These are phyloP conservation scores for Paracentrotus lividus DNA, from an alignment of 53 echinoderm and acorn worm species.

Conservation along the genomic window DNA sequence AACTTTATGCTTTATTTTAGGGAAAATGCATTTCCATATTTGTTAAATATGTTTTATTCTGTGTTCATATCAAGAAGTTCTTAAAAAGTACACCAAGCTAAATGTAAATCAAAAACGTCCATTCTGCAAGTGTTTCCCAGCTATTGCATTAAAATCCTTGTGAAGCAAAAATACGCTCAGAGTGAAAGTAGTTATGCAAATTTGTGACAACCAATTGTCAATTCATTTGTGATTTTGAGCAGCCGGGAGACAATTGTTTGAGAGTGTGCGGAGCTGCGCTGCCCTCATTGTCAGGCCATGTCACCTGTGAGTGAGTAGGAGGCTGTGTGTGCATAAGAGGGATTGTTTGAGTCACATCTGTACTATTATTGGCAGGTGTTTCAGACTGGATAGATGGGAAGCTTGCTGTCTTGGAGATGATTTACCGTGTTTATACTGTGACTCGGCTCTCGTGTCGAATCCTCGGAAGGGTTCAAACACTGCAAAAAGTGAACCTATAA, in stretches of 20 bases:
- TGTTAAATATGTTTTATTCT: too few species aligned
- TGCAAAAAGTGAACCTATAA: too few species aligned
- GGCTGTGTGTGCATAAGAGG: not conserved
- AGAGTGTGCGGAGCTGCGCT: not conserved
- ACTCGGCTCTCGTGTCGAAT: too few species aligned
- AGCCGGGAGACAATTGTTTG: slow-evolving; percentile 8
- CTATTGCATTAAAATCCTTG: not conserved
- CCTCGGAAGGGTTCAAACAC: too few species aligned
- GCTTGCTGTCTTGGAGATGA: too few species aligned
- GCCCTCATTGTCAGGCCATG: not conserved
- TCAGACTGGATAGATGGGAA: not conserved
- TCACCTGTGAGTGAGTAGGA: not conserved
- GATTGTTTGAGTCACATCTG: not conserved
- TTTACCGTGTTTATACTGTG: too few species aligned
- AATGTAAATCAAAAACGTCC: not conserved
- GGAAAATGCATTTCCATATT: too few species aligned
- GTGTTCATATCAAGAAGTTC: not conserved
- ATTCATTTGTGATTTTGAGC: slow-evolving; percentile 25
- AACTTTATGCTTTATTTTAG: too few species aligned
- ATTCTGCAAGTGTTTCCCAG: not conserved
- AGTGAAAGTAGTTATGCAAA: slow-evolving; percentile 19
- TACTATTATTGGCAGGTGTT: slow-evolving; percentile 3
- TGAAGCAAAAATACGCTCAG: not conserved
- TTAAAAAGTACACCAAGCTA: not conserved
- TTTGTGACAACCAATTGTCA: slow-evolving; percentile 31